Evolutionary conservation across 2,113 vertebrate genomes (phyloP).

Genomic region (Eulemur macaco): DNA sequence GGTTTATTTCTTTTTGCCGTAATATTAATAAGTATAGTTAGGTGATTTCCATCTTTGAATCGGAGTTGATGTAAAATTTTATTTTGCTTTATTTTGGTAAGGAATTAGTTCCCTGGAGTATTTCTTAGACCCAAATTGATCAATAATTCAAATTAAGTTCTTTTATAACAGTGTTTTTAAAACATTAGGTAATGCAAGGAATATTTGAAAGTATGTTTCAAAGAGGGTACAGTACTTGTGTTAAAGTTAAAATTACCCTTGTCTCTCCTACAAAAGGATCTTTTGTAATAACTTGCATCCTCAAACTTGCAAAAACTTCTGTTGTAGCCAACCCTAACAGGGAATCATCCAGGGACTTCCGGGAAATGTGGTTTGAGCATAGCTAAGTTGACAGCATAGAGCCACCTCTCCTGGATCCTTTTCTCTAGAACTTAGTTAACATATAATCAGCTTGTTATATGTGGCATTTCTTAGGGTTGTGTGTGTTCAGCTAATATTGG

Average conservation of each 20-base stretch:
- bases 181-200: not conserved
- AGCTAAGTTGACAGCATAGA: not conserved
- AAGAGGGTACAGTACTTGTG: not conserved
- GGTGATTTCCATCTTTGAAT: not conserved
- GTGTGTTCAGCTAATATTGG: conserved; percentile 38
- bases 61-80: not conserved
- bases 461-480: not conserved
- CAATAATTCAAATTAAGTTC: not conserved
- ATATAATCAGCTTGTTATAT: not conserved
- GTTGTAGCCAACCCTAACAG: not conserved
- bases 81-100: not conserved
- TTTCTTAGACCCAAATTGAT: not conserved
- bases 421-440: not conserved
- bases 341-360: not conserved
- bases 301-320: not conserved
- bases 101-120: not conserved
- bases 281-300: not conserved
- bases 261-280: not conserved
- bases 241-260: conserved; percentile 28
- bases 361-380: not conserved
- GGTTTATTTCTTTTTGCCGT: not conserved
- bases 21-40: not conserved
- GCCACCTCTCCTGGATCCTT: not conserved
- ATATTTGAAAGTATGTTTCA: conserved; percentile 26
- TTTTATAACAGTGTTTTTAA: not conserved